Percentiles rank a stretch among this genome's conserved stretches.
Conservation (phyloP, 2,888 invertebrate species). For the Lissocephala sabroskyi region DNA sequence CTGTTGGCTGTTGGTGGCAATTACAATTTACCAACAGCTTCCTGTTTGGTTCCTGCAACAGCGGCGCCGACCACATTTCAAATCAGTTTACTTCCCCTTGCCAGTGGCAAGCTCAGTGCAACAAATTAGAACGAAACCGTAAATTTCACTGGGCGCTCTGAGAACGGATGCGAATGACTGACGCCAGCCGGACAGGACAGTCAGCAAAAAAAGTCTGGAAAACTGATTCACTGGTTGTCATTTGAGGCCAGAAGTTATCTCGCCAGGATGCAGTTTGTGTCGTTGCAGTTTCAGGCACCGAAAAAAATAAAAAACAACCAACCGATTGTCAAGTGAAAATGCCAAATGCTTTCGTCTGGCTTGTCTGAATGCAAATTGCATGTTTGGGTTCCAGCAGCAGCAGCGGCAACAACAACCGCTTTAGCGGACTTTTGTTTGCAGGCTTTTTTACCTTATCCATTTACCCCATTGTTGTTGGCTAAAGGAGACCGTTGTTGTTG, state of each 20-base stretch:
- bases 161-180: slow-evolving; percentile 56
- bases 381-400: slow-evolving; percentile 40
- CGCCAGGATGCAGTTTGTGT: slow-evolving; percentile 33
- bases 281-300: slow-evolving; percentile 35
- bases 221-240: too few relatives aligned
- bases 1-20: neutral
- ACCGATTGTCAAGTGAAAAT: neutral
- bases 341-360: neutral
- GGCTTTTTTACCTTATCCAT: too few relatives aligned
- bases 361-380: slow-evolving; percentile 45
- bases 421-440: too few relatives aligned
- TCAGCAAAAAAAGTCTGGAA: too few relatives aligned
- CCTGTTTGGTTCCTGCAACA: slow-evolving; percentile 52
- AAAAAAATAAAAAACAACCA: slow-evolving; percentile 24
- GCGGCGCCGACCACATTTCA: slow-evolving; percentile 43
- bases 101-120: slow-evolving; percentile 36
- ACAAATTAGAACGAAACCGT: slow-evolving; percentile 63
- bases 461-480: too few relatives aligned
- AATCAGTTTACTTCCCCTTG: slow-evolving; percentile 65
- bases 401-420: neutral
- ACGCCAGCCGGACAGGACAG: too few relatives aligned
- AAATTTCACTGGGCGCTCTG: slow-evolving; percentile 51
- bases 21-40: slow-evolving; percentile 55
- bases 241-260: too few relatives aligned
- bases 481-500: too few relatives aligned